Base-by-base conservation (phyloP, 2,113 vertebrate genomes). In the Archilochus colubris region DNA sequence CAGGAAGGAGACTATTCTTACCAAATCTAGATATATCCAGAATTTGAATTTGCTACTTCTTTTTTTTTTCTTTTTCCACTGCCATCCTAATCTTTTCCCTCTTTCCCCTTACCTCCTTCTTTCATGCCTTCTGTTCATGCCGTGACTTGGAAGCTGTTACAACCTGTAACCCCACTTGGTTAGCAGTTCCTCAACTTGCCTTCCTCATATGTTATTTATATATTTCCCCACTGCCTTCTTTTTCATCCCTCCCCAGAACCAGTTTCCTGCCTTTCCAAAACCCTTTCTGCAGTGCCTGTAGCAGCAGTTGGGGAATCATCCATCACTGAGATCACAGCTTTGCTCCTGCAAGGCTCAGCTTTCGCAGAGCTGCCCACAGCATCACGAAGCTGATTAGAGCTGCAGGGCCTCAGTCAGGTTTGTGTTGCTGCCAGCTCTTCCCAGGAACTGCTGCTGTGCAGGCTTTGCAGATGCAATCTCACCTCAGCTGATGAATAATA, bases 381-480 rank as follows among this genome's bases (percentile, higher is more conserved):
- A 12, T 86, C 2, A 0, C 24, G 62, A 78, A 91, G 58, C 69
- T 91, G 82, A 88, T 94, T 64, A 94, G 54, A 78, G 20, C 64
- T 76, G 67, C 57, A 79, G n/a, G 33, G 19, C 30, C 53, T 19
- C 31, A 54, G 44, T 75, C 54, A 10, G 24, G 50, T 66, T 91
- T 66, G 64, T 89, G 79, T 83, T 68, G 53, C 90, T 86, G 82
- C 87, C 88, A 85, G 91, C 19, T 2, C 46, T 50, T 78, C 61
- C 64, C 3, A 2, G 80, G 74, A 89, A 84, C 33, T 84, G 80
- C 59, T 91, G 3, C 67, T 38, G 83, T 82, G 70, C 63, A 77
- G 70, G 70, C 82, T 89, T 93, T 89, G 36, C 57, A 86, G 68
- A 69, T 88, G 57, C 30, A 53, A 31, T 88, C 72, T 94, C 76